Evolutionary conservation across 2,113 vertebrate species (phyloP).

Genomic region (Tragelaphus strepsiceros): DNA sequence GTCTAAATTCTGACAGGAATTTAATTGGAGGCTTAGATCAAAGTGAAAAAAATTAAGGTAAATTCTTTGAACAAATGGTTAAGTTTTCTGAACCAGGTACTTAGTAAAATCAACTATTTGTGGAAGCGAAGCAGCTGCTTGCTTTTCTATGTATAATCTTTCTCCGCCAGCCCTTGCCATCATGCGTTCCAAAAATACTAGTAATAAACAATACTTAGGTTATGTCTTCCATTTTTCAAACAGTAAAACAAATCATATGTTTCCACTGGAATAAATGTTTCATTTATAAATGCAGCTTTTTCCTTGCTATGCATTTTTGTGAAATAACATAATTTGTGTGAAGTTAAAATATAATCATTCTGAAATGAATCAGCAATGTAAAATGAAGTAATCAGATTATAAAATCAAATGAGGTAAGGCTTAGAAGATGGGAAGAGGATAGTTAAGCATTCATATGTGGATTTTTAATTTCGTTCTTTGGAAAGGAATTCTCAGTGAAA

Average conservation of each 20-base stretch:
- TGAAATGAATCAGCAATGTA: not conserved
- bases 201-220: not conserved
- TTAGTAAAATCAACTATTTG: not conserved
- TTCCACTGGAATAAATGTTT: not conserved
- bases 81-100: not conserved
- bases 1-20: not conserved
- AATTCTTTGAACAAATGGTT: not conserved
- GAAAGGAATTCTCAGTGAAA: not conserved
- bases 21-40: not conserved
- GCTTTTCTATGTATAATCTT: not conserved
- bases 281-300: not conserved
- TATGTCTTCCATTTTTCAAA: not conserved
- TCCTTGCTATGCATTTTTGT: not conserved
- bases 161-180: not conserved
- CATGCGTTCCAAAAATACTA: not conserved
- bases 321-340: not conserved
- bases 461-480: not conserved
- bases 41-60: not conserved
- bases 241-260: not conserved
- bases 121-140: not conserved
- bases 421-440: not conserved
- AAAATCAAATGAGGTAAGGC: not conserved
- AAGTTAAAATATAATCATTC: not conserved
- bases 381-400: not conserved
- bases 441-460: not conserved